phyloP scores from a whole-genome alignment of 92 coral and sea anemone species.

The Metridium senile region DNA sequence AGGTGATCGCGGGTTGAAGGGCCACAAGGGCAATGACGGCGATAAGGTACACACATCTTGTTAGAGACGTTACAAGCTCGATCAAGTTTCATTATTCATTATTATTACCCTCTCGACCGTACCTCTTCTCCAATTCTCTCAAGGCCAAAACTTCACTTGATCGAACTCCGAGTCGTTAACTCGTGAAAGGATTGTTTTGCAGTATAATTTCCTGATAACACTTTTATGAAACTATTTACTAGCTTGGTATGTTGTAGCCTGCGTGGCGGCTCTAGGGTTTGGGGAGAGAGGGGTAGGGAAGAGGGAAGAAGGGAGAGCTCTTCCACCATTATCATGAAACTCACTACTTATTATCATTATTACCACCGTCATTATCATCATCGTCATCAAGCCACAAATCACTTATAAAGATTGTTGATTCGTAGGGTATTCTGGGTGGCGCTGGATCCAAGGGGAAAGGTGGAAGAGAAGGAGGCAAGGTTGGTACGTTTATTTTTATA shows the following conservation, averaged over 20 bases:
- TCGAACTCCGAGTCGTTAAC: too few species aligned
- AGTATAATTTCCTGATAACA: too few species aligned
- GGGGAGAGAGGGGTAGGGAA: too few species aligned
- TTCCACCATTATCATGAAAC: background rate
- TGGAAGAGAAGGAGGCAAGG: constrained; percentile 73
- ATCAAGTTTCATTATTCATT: background rate
- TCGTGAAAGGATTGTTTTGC: too few species aligned
- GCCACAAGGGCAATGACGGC: constrained; percentile 48
- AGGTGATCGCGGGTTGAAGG: constrained; percentile 59
- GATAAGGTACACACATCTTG: constrained; percentile 41
- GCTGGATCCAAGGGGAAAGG: constrained; percentile 47
- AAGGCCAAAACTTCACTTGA: too few species aligned
- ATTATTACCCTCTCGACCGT: background rate
- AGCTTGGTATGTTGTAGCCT: too few species aligned
- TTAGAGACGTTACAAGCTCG: background rate
- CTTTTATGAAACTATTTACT: too few species aligned
- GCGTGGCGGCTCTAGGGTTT: too few species aligned
- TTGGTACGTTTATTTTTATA: constrained; percentile 48
- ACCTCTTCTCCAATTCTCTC: too few species aligned
- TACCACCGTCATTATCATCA: background rate
- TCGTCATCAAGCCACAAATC: background rate
- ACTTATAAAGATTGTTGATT: constrained; percentile 3
- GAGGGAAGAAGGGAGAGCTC: too few species aligned
- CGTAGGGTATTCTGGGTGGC: constrained; percentile 57
- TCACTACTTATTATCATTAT: background rate